Evolutionary conservation across 2,888 invertebrate species (phyloP), one percentile per base, ranked within the genome.

Genomic region (Trissolcus japonicus): DNA sequence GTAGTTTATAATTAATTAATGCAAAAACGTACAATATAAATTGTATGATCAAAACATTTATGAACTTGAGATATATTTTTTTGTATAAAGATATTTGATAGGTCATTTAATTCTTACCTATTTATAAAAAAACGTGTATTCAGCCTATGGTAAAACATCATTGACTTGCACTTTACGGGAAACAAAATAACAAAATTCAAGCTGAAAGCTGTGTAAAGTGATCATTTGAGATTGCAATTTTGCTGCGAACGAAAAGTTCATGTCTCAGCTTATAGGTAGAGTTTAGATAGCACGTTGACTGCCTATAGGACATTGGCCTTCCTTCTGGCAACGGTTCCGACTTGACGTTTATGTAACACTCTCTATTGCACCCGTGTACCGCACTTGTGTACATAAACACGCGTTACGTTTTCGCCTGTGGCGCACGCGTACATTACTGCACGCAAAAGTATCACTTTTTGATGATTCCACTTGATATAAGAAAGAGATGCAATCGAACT

Each of bases 291-390:
- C 60, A 7, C 55, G 68, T 55, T 21, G 68, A n/a, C 54, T 54
- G 41, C 51, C 61, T 66, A 67, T 67, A 74, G 74, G 74, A 75
- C 75, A 68, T 73, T 72, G 76, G 67, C 72, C 72, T 76, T 76
- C 76, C 76, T 61, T 57, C 66, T 60, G 25, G 43, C 59, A 53
- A 19, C 63, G 63, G 59, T 74, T 78, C 78, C 69, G 61, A 73
- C 73, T 77, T 73, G 68, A 67, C 65, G 65, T 78, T 78, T 78
- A 77, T 56, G 77, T 77, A 77, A 77, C 68, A 73, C 73, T 67
- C 72, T 73, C 72, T 73, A 68, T 57, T 59, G 66, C 72, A 55
- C 57, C 62, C 65, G 60, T 61, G 55, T 48, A 72, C 65, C 29
- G 65, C 65, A 51, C 67, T 67, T 66, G 71, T 57, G 63, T 48